Evolutionary conservation across 37 sponge, comb jelly and placozoan genomes (phyloP).

Genomic region (Corticium candelabrum): DNA sequence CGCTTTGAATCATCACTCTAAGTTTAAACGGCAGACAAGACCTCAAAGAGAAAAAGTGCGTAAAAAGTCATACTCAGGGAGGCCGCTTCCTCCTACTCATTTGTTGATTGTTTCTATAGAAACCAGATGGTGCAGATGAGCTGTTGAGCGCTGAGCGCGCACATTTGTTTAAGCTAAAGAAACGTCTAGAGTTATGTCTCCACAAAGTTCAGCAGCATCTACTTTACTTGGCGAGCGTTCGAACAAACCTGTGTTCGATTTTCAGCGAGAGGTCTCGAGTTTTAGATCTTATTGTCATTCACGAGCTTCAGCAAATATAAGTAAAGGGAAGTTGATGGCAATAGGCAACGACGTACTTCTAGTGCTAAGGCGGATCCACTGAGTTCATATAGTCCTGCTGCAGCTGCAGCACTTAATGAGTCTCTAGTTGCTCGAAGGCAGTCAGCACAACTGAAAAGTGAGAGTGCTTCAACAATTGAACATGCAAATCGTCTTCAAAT

Average conservation of each 20-base stretch:
- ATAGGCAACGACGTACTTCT: not conserved
- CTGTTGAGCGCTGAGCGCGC: not conserved
- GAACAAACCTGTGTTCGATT: not conserved
- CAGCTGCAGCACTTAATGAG: not conserved
- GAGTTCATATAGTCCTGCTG: not conserved
- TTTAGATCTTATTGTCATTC: not conserved
- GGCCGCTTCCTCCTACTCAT: not conserved
- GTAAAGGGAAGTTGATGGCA: not conserved
- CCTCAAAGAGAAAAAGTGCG: slow-evolving; percentile 6
- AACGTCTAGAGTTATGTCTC: not conserved
- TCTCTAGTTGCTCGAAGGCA: not conserved
- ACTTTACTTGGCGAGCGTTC: not conserved
- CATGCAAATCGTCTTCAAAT: slow-evolving; percentile 22
- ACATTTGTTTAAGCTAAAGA: not conserved
- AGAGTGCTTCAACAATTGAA: slow-evolving; percentile 15
- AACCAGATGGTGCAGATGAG: not conserved
- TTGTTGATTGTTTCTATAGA: too few relatives aligned
- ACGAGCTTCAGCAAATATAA: not conserved
- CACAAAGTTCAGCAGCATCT: not conserved
- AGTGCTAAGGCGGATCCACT: not conserved
- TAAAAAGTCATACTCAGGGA: too few relatives aligned
- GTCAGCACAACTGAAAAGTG: slow-evolving; percentile 16
- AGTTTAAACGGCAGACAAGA: not conserved
- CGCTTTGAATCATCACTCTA: not conserved
- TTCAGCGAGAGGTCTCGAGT: not conserved